Conservation (phyloP, 2,888 invertebrate genomes). For the Lordiphosa andalusiaca region DNA sequence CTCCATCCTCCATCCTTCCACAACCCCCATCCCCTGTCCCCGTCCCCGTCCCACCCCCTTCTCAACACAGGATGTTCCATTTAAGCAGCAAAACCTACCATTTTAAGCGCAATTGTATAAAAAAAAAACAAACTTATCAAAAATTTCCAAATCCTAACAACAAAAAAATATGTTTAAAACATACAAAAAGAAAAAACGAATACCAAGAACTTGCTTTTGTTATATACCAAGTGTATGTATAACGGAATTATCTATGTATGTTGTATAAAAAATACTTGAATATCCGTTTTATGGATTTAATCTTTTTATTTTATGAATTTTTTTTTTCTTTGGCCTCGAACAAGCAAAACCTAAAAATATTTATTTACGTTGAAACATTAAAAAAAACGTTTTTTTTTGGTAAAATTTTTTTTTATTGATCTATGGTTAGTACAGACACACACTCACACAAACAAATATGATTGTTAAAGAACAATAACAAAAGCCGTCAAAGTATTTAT, state of each 20-base stretch:
- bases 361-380: neutral
- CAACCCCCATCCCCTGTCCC: neutral
- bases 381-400: neutral
- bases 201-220: constrained; percentile 15
- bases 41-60: neutral
- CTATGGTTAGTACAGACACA: constrained; percentile 5
- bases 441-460: constrained; percentile 14
- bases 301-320: neutral
- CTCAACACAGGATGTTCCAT: neutral
- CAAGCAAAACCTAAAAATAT: neutral
- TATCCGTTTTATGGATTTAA: constrained; percentile 71
- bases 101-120: constrained; percentile 17
- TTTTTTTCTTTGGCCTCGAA: constrained; percentile 2
- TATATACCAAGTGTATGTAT: constrained; percentile 32
- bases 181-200: constrained; percentile 24
- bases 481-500: constrained; percentile 37
- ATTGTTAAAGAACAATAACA: constrained; percentile 17
- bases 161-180: constrained; percentile 37
- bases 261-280: constrained; percentile 50
- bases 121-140: constrained; percentile 37
- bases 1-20: neutral
- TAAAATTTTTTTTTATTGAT: neutral
- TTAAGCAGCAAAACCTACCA: constrained; percentile 6
- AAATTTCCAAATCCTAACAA: constrained; percentile 52
- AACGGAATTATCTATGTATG: constrained; percentile 34